A percentile compares a stretch with the other conserved stretches of the same genome.
Evolutionary conservation across 2,888 invertebrate genomes (phyloP).

Genomic region (Deladenus siricidicola): DNA sequence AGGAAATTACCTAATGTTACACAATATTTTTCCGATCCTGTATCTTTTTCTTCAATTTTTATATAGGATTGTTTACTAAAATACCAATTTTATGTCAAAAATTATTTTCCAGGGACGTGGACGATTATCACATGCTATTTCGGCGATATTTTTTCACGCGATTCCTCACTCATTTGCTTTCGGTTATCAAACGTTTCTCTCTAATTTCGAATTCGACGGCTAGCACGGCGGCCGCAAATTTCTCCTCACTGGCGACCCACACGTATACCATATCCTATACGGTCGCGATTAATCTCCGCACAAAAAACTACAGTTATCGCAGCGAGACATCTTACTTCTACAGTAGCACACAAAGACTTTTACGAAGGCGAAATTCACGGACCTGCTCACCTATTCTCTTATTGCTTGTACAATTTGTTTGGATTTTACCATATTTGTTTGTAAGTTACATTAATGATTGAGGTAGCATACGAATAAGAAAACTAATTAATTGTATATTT

Average conservation of each 20-base stretch:
- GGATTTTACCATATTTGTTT: constrained; percentile 49
- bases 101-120: no score
- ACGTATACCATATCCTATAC: neutral
- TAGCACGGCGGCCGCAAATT: no score
- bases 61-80: no score
- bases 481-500: neutral
- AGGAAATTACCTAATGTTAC: no score
- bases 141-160: neutral
- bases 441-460: constrained; percentile 39
- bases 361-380: neutral
- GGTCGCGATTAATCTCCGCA: neutral
- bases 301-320: neutral
- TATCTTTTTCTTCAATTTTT: no score
- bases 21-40: no score
- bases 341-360: neutral
- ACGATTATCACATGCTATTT: neutral
- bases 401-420: constrained; percentile 33
- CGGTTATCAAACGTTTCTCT: neutral
- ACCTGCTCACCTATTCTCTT: constrained; percentile 1
- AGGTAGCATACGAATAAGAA: neutral
- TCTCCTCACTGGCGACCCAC: neutral
- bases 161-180: neutral
- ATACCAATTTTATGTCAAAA: no score
- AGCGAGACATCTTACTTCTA: neutral
- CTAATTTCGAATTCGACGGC: neutral